Evolutionary conservation across 2,113 vertebrate genomes (phyloP).

Genomic region (Xenotilapia flavipinnis): DNA sequence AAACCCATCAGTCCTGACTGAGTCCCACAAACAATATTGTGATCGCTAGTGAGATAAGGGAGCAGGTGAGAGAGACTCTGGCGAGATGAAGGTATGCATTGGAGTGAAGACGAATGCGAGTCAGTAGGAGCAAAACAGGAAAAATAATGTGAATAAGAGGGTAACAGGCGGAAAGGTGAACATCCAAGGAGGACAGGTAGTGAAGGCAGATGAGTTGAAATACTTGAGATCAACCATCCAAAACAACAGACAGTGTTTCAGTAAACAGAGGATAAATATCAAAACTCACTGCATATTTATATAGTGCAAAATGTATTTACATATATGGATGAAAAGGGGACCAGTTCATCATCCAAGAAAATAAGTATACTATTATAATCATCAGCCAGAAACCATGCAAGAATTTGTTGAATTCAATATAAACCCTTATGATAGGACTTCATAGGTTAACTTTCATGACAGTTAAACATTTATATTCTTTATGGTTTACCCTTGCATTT

Average conservation of each 20-base stretch:
- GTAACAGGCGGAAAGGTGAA: fast-evolving
- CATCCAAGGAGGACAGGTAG: neutral
- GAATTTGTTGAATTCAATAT: neutral
- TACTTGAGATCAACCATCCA: neutral
- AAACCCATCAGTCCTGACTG: neutral
- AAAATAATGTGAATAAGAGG: neutral
- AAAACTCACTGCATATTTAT: fast-evolving
- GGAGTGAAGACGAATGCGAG: neutral
- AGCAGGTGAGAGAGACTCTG: neutral
- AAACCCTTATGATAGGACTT: neutral
- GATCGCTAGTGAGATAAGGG: neutral
- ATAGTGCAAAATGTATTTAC: neutral
- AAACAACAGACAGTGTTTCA: neutral
- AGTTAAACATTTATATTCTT: neutral
- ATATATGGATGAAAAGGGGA: neutral
- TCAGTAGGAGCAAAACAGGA: neutral
- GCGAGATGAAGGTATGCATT: neutral
- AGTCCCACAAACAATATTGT: neutral
- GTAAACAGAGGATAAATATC: neutral
- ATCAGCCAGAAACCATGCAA: neutral
- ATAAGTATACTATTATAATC: neutral
- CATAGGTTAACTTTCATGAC: neutral
- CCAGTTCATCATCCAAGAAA: fast-evolving
- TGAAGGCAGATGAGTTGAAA: neutral
- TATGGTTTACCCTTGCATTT: neutral